Conservation (phyloP, 2,797 vertebrate species). For the Lagocephalus sceleratus region DNA sequence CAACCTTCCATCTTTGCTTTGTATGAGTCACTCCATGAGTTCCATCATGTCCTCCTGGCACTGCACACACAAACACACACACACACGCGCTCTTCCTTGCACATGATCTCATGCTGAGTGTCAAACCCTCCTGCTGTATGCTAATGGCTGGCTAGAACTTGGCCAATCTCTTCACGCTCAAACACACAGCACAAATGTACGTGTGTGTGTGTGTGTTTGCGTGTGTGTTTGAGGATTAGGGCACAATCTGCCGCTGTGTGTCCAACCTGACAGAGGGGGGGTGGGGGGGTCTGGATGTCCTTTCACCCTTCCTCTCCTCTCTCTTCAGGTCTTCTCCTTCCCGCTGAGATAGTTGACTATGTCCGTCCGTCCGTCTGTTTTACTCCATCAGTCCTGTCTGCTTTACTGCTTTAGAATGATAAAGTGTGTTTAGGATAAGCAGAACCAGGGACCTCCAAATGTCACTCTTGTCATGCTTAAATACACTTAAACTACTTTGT, state of each 20-base stretch:
- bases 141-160: conserved; percentile 33
- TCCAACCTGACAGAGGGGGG: conserved; percentile 52
- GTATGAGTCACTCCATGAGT: neutral
- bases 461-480: too few relatives aligned
- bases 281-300: conserved; percentile 23
- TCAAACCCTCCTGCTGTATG: conserved; percentile 41
- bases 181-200: conserved; percentile 17
- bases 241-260: conserved; percentile 41
- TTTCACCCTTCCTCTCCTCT: conserved; percentile 25
- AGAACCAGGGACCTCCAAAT: too few relatives aligned
- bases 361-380: too few relatives aligned
- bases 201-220: conserved; percentile 53
- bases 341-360: neutral
- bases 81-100: neutral
- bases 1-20: neutral
- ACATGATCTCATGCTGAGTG: conserved; percentile 28
- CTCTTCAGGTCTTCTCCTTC: neutral
- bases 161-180: neutral
- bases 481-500: too few relatives aligned
- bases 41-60: neutral
- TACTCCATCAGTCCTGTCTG: too few relatives aligned
- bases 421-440: too few relatives aligned
- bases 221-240: conserved; percentile 60
- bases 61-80: neutral
- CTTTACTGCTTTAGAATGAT: too few relatives aligned